Evolutionary conservation across 1,140 invertebrate species (phyloP), one percentile per base, ranked within the genome.

Genomic region (Platyscapa corneri): DNA sequence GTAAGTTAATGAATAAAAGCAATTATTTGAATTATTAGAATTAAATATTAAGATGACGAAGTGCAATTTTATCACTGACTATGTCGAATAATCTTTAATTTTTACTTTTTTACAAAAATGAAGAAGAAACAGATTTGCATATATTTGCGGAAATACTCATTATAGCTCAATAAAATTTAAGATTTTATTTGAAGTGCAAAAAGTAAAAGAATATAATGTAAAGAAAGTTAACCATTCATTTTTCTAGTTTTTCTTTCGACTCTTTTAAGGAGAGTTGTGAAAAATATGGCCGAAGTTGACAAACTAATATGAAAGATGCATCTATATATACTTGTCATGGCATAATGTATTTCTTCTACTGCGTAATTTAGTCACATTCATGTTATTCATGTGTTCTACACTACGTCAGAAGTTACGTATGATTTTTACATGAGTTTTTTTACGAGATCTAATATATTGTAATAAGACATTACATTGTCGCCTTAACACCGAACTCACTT

Each of bases 341-440:
- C 12, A 42, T n/a, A 74, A 37, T 39, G 37, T 14, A 74, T 74
- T 74, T 42, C 37, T 74, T n/a, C 37, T 74, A 42, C 70, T 74
- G 39, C 42, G 37, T 74, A 74, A 74, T 74, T 74, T 42, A 42
- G 70, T 74, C 70, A 74, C 70, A 74, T 74, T 74, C 70, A 27
- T n/a, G 23, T 74, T 74, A 74, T 74, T 42, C 37, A 42, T 42
- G 70, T 42, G 37, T 42, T 74, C 6, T 74, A 74, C 42, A 74
- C 23, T 42, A 42, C 3, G 34, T 18, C 37, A 74, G 18, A 74
- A 70, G 23, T 42, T 74, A 74, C 70, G 23, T 14, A 74, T 74
- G 70, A 74, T 74, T 39, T 72, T 72, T 72, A 72, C 67, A 72
- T 72, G 34, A 72, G 10, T 42, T n/a, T 42, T 67, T 67, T 74